Base-by-base conservation (phyloP, 2,888 invertebrate species). In the Drosophila melanocephala region DNA sequence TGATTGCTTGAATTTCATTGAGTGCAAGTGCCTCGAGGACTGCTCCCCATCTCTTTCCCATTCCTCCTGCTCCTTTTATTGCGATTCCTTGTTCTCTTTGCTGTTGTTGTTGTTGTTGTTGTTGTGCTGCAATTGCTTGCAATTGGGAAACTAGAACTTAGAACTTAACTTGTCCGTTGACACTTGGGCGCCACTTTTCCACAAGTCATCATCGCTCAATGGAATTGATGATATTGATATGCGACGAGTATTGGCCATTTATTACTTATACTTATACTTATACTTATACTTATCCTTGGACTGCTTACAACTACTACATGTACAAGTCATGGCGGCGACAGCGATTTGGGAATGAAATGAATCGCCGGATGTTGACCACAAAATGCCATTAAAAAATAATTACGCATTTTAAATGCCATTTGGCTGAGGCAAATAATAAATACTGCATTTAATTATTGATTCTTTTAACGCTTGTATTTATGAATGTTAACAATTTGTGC, bases 361-460 rank as follows among this genome's bases (percentile, higher is more conserved):
- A 80, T 88, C 72, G 66, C 59, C 74, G 74, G 82, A 86, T 88
- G 83, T 85, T 88, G 83, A 90, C 87, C 90, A 84, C 90, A 89
- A 84, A 87, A 90, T 83, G 89, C 87, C 81, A 87, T 87, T 87
- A 90, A 90, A 89, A 87, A 90, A 87, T 90, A 90, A 90, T 90
- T 87, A 90, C 81, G 81, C 39, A 81, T 90, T 87, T 87, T 87
- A 87, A 88, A 88, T 90, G 90, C 75, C 84, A 83, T 88, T 87
- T 83, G 81, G 81, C 83, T 80, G 72, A 66, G 72, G 73, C 70
- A 63, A 79, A 66, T 77, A 73, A 79, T 87, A 77, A 87, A 89
- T 84, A 75, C 39, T 19, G 47, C 61, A n/a, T 67, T 79, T 77
- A 72, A 81, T 77, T 72, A 77, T 81, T 80, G 82, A 86, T 85